Conservation (phyloP, 1,140 invertebrate genomes). For the Battus philenor region DNA sequence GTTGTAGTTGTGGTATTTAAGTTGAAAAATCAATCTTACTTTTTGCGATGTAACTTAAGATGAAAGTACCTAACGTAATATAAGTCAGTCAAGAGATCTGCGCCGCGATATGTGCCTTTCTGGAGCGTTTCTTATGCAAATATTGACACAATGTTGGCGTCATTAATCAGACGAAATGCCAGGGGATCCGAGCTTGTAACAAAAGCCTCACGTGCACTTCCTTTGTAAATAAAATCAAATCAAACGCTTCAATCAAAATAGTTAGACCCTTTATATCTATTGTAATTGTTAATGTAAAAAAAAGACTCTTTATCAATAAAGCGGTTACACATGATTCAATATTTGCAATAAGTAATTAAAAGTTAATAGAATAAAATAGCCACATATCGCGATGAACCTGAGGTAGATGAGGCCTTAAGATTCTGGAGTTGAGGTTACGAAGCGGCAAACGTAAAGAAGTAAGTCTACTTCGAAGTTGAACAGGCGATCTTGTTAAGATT, state of each 20-base stretch:
- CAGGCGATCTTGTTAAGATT: too few species aligned
- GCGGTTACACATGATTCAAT: too few species aligned
- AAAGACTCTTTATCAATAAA: too few species aligned
- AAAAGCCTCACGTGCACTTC: slow-evolving; percentile 47
- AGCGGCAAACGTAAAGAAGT: too few species aligned
- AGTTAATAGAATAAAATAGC: too few species aligned
- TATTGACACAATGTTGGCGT: slow-evolving; percentile 67
- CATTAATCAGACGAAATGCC: slow-evolving; percentile 66
- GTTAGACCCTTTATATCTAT: slow-evolving; percentile 5
- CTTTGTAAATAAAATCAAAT: slow-evolving; percentile 19
- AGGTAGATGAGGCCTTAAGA: too few species aligned
- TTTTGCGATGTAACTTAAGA: slow-evolving; percentile 29
- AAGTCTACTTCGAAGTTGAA: too few species aligned
- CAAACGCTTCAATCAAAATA: slow-evolving; percentile 38
- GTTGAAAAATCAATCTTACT: slow-evolving; percentile 25
- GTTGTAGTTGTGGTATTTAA: slow-evolving; percentile 15
- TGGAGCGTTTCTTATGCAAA: slow-evolving; percentile 73
- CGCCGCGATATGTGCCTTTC: slow-evolving; percentile 57
- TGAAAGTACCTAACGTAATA: slow-evolving; percentile 57
- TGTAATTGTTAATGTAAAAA: slow-evolving; percentile 2
- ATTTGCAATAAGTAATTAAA: too few species aligned
- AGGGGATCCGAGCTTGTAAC: slow-evolving; percentile 40
- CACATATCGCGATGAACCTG: too few species aligned
- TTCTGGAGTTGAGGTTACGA: too few species aligned
- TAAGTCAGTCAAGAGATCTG: slow-evolving; percentile 50